phyloP scores from a whole-genome alignment of 2,797 vertebrate species.

The Anguilla obscura region DNA sequence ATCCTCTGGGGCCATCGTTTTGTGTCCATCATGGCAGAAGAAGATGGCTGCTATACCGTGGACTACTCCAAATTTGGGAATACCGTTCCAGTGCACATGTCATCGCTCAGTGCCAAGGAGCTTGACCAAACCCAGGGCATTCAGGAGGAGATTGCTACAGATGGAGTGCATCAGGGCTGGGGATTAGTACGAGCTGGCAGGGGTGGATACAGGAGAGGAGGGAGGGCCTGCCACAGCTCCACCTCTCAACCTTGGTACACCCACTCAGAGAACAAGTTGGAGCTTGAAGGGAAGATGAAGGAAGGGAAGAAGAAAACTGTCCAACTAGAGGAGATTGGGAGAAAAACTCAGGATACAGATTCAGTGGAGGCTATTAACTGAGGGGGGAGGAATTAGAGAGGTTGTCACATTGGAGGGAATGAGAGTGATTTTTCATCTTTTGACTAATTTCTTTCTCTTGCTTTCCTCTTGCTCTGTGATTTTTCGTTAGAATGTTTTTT shows the following conservation, averaged over 20 bases:
- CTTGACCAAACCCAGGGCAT: conserved; percentile 79
- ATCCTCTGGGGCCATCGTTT: conserved; percentile 96
- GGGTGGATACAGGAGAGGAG: conserved; percentile 72
- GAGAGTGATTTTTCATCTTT: not conserved
- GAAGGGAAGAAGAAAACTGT: conserved; percentile 68
- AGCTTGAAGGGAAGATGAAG: conserved; percentile 46
- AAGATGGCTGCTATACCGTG: conserved; percentile 89
- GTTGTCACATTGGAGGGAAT: not conserved
- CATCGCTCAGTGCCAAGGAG: conserved; percentile 87
- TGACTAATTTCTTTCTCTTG: too few species aligned
- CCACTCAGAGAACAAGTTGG: conserved; percentile 53
- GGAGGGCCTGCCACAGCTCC: conserved; percentile 55
- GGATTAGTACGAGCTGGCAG: conserved; percentile 73
- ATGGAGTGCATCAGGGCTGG: conserved; percentile 70
- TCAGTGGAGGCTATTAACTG: conserved; percentile 60
- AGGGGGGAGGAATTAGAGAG: not conserved
- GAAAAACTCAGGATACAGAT: conserved; percentile 58
- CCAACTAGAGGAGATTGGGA: conserved; percentile 72
- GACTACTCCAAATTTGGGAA: conserved; percentile 98
- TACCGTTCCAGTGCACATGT: conserved; percentile 84
- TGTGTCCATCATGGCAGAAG: conserved; percentile 90
- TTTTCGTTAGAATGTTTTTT: too few species aligned
- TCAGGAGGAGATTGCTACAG: conserved; percentile 56
- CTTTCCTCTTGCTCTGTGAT: too few species aligned
- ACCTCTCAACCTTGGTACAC: conserved; percentile 67